Evolutionary conservation across 2,113 vertebrate species (phyloP).

Genomic region (Bothrops jararaca): DNA sequence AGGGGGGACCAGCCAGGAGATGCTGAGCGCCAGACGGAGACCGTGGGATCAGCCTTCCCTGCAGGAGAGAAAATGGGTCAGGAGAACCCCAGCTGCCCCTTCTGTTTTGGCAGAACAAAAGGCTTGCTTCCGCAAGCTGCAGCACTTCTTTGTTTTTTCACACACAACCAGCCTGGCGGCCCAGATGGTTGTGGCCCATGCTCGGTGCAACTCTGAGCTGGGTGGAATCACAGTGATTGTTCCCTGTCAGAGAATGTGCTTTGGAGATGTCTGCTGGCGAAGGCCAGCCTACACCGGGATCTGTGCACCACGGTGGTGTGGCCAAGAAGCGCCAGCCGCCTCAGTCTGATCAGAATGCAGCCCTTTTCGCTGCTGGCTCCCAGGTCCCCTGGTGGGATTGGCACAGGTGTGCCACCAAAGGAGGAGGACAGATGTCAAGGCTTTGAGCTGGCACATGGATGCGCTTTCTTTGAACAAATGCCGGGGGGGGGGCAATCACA

Average conservation of each 20-base stretch:
- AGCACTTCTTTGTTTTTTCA: slow-evolving; percentile 1
- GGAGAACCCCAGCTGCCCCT: not conserved
- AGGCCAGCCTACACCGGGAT: not conserved
- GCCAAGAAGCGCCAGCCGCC: not conserved
- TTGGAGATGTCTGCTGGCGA: not conserved
- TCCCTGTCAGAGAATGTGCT: not conserved
- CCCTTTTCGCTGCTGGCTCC: not conserved
- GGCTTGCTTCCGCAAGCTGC: not conserved
- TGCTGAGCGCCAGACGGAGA: accelerated
- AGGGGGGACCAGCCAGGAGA: not conserved
- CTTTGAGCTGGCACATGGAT: not conserved
- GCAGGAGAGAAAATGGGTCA: not conserved
- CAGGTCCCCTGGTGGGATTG: not conserved
- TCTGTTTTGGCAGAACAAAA: not conserved
- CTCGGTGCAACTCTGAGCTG: slow-evolving; percentile 64
- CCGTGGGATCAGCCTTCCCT: not conserved
- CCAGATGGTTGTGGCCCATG: slow-evolving; percentile 75
- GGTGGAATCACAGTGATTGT: slow-evolving; percentile 64
- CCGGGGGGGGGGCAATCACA: accelerated
- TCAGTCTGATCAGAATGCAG: not conserved
- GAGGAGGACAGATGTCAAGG: not conserved
- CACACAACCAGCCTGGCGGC: slow-evolving; percentile 24
- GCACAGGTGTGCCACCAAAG: not conserved
- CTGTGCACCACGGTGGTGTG: not conserved
- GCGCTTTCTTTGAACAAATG: too few species aligned